Base-by-base conservation (phyloP, 2,113 vertebrate genomes). In the Pardalotus punctatus region DNA sequence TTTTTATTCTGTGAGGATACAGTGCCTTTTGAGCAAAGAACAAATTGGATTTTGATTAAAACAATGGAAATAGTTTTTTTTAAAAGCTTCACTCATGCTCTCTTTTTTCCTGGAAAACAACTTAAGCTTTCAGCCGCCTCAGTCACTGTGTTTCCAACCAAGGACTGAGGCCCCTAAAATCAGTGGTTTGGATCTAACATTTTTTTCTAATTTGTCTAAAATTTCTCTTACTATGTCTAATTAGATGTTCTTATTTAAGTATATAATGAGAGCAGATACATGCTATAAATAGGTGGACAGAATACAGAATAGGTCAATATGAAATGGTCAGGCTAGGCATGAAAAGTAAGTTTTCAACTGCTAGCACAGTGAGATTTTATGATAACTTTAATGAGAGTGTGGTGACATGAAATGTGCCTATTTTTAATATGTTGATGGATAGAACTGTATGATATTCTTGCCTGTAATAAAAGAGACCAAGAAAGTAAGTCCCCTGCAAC, bases 381-480 rank as follows among this genome's bases (percentile, higher is more conserved):
- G 2, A 93, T 91, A 93, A 56, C 9, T 66, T 91, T 90, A 88
- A 90, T 82, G 47, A 74, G 51, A 84, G 23, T 74, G 51, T 60
- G 38, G 27, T 93, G 53, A 86, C 51, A 87, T 60, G 60, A 87
- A 81, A 73, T 29, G 11, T 74, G 65, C 47, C 22, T 89, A 33
- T 43, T 95, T 93, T 85, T 56, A 60, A 65, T 86, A 85, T 56
- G 70, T 48, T 93, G 81, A 93, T 96, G 66, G 87, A 96, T 91
- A 90, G 78, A 93, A 84, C 29, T 89, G 33, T 48, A 51, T 56
- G 38, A 91, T 95, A 87, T 62, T 93, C 35, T 69, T 86, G 61
- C 67, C 16, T 81, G 56, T 71, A 89, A 95, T 64, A 76, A 89
- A 85, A 86, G 47, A 76, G 23, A 87, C 80, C 51, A 93, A 94